These are phyloP conservation scores for Apis cerana DNA, from an alignment of 1,140 invertebrate species.

Conservation along the genomic window DNA sequence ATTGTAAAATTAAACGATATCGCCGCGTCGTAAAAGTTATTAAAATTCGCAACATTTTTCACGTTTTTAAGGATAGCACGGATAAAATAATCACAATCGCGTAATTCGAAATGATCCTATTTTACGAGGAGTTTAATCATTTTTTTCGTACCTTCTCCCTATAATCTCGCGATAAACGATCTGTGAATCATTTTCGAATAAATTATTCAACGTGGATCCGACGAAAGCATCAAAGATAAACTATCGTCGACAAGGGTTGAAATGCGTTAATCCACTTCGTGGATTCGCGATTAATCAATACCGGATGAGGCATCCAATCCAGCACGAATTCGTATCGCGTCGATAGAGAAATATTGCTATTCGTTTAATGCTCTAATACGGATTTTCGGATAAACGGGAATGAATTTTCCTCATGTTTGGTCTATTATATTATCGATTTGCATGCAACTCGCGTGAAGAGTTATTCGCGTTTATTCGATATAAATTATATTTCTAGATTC, in stretches of 20 bases:
- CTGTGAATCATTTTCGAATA: constrained; percentile 3
- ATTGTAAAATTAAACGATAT: no score
- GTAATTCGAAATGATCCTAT: not conserved
- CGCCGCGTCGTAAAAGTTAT: no score
- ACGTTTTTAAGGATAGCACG: not conserved
- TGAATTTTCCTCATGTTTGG: no score
- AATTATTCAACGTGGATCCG: constrained; percentile 25
- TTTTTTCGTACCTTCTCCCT: not conserved
- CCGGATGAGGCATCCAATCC: constrained; percentile 9
- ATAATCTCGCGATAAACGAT: not conserved
- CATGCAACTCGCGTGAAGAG: no score
- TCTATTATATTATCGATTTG: no score
- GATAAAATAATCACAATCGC: not conserved
- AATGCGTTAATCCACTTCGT: constrained; percentile 30
- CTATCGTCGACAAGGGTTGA: constrained; percentile 21
- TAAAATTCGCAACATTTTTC: not conserved
- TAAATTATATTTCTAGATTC: no score
- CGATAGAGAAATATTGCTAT: constrained; percentile 6
- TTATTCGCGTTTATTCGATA: no score
- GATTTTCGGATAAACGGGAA: no score
- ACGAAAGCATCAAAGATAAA: constrained; percentile 28
- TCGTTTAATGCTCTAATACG: not conserved
- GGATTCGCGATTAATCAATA: constrained; percentile 43
- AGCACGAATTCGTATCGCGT: not conserved
- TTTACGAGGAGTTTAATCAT: not conserved